Evolutionary conservation across 2,888 invertebrate species (phyloP).

Genomic region (Drosophila macrospina): DNA sequence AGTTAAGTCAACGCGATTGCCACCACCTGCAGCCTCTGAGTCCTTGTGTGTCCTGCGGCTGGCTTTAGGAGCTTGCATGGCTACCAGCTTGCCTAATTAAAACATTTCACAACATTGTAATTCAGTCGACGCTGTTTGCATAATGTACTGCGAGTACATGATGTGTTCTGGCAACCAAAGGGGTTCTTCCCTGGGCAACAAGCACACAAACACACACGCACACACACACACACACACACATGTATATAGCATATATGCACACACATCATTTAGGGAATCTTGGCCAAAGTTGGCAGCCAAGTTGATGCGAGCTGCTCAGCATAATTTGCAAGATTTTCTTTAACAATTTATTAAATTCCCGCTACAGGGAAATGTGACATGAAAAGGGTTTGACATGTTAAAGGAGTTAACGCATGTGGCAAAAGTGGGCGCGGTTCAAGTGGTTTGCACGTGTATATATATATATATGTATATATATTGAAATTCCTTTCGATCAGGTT

Average conservation of each 20-base stretch:
- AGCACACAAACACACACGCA: not conserved
- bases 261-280: conserved; percentile 16
- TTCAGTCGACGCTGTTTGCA: conserved; percentile 38
- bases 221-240: not conserved
- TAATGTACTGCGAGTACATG: conserved; percentile 22
- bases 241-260: not conserved
- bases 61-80: conserved; percentile 13
- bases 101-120: conserved; percentile 61
- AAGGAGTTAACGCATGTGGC: not conserved
- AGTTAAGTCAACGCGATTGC: not conserved
- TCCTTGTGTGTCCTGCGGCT: not conserved
- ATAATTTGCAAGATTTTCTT: conserved; percentile 37
- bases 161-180: conserved; percentile 4
- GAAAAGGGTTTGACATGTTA: conserved; percentile 74
- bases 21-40: not conserved
- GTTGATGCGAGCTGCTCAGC: conserved; percentile 2
- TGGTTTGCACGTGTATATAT: conserved; percentile 33
- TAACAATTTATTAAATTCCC: conserved; percentile 60
- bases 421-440: conserved; percentile 23
- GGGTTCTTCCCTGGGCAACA: conserved; percentile 1
- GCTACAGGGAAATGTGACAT: conserved; percentile 41
- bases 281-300: conserved; percentile 11
- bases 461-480: conserved; percentile 25
- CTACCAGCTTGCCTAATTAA: conserved; percentile 67
- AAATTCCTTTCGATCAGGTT: conserved; percentile 54